These are phyloP conservation scores for Zaprionus kolodkinae DNA, from an alignment of 1,140 invertebrate species.

Conservation along the genomic window DNA sequence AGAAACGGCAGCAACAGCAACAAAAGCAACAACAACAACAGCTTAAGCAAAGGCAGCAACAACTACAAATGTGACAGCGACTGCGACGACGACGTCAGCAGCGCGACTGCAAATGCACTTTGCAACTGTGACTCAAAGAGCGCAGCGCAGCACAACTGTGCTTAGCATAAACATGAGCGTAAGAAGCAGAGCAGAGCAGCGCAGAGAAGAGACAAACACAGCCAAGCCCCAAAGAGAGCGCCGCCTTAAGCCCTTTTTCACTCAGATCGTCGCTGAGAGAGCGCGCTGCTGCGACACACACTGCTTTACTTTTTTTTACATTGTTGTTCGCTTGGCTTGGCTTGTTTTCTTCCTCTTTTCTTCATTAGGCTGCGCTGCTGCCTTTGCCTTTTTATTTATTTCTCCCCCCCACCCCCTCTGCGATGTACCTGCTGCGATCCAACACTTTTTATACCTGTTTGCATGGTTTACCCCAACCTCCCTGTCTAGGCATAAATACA, in stretches of 20 bases:
- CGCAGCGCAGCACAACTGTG: slow-evolving; percentile 3
- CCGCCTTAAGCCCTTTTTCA: neutral
- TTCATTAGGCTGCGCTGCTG: slow-evolving; percentile 25
- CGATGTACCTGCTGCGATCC: slow-evolving; percentile 50
- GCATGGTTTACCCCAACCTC: slow-evolving; percentile 22
- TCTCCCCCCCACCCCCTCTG: slow-evolving; percentile 1
- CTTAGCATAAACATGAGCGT: slow-evolving; percentile 1
- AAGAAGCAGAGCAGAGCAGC: slow-evolving; percentile 29
- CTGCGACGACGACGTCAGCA: neutral
- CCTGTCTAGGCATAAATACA: slow-evolving; percentile 3
- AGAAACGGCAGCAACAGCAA: slow-evolving; percentile 32
- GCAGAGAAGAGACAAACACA: neutral
- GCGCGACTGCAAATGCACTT: slow-evolving; percentile 29
- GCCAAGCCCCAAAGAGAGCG: slow-evolving; percentile 39
- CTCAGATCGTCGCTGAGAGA: neutral
- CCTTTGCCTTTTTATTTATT: slow-evolving; percentile 21
- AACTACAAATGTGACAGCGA: neutral
- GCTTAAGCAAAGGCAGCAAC: slow-evolving; percentile 16
- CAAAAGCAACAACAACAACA: slow-evolving; percentile 26
- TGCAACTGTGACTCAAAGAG: slow-evolving; percentile 51
- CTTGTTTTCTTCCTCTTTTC: slow-evolving; percentile 66
- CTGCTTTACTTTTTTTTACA: slow-evolving; percentile 38
- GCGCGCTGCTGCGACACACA: neutral
- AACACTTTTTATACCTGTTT: slow-evolving; percentile 79
- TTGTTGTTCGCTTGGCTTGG: slow-evolving; percentile 31